Conservation (phyloP, 2,113 vertebrate species). For the Brachyistius frenatus region DNA sequence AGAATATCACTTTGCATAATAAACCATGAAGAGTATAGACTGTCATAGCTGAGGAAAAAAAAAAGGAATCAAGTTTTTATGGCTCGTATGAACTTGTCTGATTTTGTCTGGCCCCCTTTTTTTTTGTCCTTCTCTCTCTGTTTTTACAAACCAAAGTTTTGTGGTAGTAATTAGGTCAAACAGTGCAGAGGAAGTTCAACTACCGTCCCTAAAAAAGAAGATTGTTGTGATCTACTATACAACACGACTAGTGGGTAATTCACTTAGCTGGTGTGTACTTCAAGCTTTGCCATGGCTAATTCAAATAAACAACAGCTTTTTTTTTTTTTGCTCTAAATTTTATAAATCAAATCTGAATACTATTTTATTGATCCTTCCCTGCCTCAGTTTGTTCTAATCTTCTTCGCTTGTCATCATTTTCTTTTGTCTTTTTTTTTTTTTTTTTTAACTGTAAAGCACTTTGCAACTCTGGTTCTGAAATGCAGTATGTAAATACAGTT, state of each 20-base stretch:
- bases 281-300: not conserved
- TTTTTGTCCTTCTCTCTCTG: not conserved
- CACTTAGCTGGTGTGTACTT: constrained; percentile 11
- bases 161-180: not conserved
- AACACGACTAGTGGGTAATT: not conserved
- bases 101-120: constrained; percentile 24
- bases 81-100: constrained; percentile 22
- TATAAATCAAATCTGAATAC: constrained; percentile 4
- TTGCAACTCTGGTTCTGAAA: not conserved
- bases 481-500: not conserved
- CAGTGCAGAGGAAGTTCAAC: not conserved
- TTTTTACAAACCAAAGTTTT: constrained; percentile 18
- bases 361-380: not conserved
- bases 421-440: not conserved
- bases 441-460: not conserved
- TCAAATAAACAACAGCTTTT: constrained; percentile 33
- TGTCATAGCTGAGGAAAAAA: not conserved
- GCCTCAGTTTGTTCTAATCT: not conserved
- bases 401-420: not conserved
- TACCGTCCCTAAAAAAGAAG: not conserved
- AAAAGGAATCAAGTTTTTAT: constrained; percentile 8
- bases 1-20: constrained; percentile 33
- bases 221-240: not conserved
- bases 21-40: constrained; percentile 24
- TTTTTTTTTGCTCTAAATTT: not conserved